Evolutionary conservation across 2,888 invertebrate genomes (phyloP).

Genomic region (Cremastinae sp.): DNA sequence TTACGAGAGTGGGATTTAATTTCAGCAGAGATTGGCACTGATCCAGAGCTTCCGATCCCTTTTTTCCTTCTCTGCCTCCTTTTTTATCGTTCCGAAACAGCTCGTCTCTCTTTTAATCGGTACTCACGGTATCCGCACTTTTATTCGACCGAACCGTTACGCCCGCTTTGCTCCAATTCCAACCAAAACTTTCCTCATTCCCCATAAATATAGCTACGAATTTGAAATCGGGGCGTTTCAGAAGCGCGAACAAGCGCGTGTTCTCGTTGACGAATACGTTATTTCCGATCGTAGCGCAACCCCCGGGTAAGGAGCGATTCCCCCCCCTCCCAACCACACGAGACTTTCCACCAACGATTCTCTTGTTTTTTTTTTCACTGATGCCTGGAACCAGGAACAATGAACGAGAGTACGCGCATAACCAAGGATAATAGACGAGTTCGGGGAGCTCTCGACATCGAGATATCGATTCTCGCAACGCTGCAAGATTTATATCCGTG

Average conservation of each 20-base stretch:
- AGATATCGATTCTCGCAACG: constrained; percentile 55
- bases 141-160: too few species aligned
- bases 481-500: constrained; percentile 54
- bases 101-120: not conserved
- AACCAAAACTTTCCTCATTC: too few species aligned
- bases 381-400: constrained; percentile 19
- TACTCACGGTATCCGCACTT: too few species aligned
- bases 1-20: constrained; percentile 13
- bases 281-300: too few species aligned
- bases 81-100: not conserved
- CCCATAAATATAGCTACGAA: too few species aligned
- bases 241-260: too few species aligned
- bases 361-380: too few species aligned
- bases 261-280: too few species aligned
- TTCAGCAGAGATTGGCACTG: constrained; percentile 15
- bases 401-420: constrained; percentile 27
- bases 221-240: too few species aligned
- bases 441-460: constrained; percentile 28
- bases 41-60: not conserved
- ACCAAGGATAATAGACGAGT: constrained; percentile 43
- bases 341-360: too few species aligned
- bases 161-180: too few species aligned
- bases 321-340: too few species aligned
- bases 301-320: not conserved
- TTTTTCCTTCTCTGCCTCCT: not conserved